These are phyloP conservation scores for Gastrophryne carolinensis DNA, from an alignment of 2,797 vertebrate species.

Conservation along the genomic window DNA sequence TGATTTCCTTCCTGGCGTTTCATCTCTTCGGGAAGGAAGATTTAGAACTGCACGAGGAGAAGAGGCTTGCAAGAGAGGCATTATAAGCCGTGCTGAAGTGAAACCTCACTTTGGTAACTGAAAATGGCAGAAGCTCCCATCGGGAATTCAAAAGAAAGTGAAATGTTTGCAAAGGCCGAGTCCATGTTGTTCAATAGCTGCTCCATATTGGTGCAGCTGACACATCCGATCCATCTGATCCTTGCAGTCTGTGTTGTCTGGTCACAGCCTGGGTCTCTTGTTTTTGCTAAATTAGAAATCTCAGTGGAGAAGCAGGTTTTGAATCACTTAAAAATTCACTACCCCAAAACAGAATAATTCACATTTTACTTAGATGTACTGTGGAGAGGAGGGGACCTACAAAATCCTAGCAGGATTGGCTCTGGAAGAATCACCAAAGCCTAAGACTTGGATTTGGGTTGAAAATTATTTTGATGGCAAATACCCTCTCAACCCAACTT, in stretches of 20 bases:
- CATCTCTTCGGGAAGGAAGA: constrained; percentile 21
- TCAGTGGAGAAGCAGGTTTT: no score
- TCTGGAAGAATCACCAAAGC: no score
- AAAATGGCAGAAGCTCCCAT: neutral
- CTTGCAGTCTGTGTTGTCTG: neutral
- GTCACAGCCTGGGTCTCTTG: neutral
- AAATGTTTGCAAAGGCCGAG: neutral
- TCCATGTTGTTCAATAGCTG: constrained; percentile 1
- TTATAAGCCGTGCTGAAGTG: neutral
- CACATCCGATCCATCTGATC: neutral
- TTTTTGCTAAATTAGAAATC: no score
- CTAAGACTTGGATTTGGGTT: no score
- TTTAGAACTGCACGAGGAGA: constrained; percentile 6
- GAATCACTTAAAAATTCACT: no score
- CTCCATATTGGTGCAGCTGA: neutral
- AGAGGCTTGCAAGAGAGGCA: constrained; percentile 5
- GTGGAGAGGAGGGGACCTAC: no score
- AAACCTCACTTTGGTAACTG: neutral
- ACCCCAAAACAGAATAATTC: no score
- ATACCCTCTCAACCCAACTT: no score
- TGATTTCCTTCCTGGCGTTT: constrained; percentile 32
- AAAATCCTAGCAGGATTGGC: no score
- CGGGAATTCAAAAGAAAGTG: neutral
- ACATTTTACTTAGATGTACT: no score
- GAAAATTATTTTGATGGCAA: no score